Evolutionary conservation across 2,888 invertebrate species (phyloP).

Genomic region (Arge pagana): DNA sequence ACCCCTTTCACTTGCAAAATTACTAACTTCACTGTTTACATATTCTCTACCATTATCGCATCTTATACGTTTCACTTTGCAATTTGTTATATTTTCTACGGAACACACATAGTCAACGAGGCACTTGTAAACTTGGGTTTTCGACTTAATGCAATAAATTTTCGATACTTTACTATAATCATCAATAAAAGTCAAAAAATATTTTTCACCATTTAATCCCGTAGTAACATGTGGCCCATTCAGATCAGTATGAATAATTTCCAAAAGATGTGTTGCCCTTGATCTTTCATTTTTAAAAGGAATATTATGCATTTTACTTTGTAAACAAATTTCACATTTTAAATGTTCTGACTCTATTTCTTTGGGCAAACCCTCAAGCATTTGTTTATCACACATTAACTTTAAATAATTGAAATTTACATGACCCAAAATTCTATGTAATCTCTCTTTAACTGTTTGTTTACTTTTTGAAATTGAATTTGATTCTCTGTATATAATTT

Average conservation of each 20-base stretch:
- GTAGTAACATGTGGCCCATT: background rate
- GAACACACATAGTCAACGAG: constrained; percentile 1
- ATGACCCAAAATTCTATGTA: constrained; percentile 6
- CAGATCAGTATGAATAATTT: background rate
- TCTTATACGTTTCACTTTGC: constrained; percentile 4
- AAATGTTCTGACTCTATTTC: constrained; percentile 1
- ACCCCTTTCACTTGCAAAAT: constrained; percentile 3
- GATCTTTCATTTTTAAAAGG: constrained; percentile 8
- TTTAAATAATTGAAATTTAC: constrained; percentile 12
- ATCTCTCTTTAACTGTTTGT: constrained; percentile 11
- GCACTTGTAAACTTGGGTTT: background rate
- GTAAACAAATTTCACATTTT: constrained; percentile 8
- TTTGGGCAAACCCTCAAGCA: constrained; percentile 4
- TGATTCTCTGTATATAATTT: background rate
- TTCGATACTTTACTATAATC: constrained; percentile 6
- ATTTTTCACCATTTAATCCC: background rate
- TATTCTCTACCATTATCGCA: constrained; percentile 10
- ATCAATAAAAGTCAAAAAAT: background rate
- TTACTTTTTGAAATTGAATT: constrained; percentile 3
- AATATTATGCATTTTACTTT: constrained; percentile 16
- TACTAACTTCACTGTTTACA: constrained; percentile 1
- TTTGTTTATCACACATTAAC: constrained; percentile 1
- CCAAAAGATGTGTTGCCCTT: constrained; percentile 2
- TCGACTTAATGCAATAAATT: constrained; percentile 3
- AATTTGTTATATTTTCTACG: background rate